Evolutionary conservation across 2,888 invertebrate species (phyloP).

Genomic region (Branchipolynoe longqiensis): DNA sequence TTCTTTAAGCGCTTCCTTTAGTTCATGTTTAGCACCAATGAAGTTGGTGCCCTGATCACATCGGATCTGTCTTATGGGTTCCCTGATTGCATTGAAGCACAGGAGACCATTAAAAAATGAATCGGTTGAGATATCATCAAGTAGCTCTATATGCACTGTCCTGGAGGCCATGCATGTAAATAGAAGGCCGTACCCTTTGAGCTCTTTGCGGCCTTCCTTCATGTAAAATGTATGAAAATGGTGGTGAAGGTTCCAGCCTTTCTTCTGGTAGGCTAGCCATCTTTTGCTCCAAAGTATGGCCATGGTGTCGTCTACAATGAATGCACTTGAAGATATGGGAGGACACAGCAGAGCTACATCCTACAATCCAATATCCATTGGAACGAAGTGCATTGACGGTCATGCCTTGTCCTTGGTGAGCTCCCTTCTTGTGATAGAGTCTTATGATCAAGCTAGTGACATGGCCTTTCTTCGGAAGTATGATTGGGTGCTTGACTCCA

Average conservation of each 20-base stretch:
- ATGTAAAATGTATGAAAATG: slow-evolving; percentile 69
- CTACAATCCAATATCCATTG: slow-evolving; percentile 64
- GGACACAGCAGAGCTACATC: slow-evolving; percentile 35
- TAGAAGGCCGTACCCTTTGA: slow-evolving; percentile 70
- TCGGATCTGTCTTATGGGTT: neutral
- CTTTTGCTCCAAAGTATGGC: slow-evolving; percentile 44
- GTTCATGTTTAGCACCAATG: slow-evolving; percentile 58
- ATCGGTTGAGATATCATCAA: slow-evolving; percentile 40
- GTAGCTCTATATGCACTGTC: slow-evolving; percentile 44
- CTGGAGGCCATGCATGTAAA: slow-evolving; percentile 59
- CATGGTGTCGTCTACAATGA: slow-evolving; percentile 53
- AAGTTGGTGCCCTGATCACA: slow-evolving; percentile 57
- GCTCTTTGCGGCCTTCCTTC: slow-evolving; percentile 69
- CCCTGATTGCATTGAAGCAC: slow-evolving; percentile 3
- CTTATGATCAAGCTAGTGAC: slow-evolving; percentile 60
- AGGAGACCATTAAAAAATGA: slow-evolving; percentile 33
- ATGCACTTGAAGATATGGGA: slow-evolving; percentile 59
- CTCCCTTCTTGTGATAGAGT: slow-evolving; percentile 65
- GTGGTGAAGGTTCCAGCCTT: slow-evolving; percentile 66
- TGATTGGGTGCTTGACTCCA: slow-evolving; percentile 60
- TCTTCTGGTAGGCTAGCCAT: slow-evolving; percentile 69
- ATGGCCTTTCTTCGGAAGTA: slow-evolving; percentile 55
- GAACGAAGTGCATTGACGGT: slow-evolving; percentile 66
- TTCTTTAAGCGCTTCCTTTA: slow-evolving; percentile 46
- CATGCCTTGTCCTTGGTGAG: slow-evolving; percentile 68